phyloP scores from a whole-genome alignment of 2,113 vertebrate species.

The Grammomys surdaster region DNA sequence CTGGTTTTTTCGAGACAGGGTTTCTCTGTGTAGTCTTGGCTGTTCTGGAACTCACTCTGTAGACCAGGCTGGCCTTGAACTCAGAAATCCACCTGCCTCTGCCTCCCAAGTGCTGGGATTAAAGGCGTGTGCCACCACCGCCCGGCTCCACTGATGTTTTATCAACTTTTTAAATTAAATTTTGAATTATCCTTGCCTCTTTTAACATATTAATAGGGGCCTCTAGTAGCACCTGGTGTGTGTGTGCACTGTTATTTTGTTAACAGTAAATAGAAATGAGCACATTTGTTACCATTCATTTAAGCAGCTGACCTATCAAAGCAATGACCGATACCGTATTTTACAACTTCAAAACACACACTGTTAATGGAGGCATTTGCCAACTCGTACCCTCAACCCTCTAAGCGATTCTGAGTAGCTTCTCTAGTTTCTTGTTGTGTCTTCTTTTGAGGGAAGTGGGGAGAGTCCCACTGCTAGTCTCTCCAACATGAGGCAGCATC shows the following conservation, averaged over 20 bases:
- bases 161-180: background rate
- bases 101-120: too few species aligned
- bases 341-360: background rate
- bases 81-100: too few species aligned
- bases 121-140: too few species aligned
- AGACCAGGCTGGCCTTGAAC: too few species aligned
- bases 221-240: background rate
- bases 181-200: background rate
- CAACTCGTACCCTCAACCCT: background rate
- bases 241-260: background rate
- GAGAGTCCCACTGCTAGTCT: background rate
- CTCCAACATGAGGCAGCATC: background rate
- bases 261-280: background rate
- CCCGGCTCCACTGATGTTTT: too few species aligned
- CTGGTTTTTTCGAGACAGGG: too few species aligned
- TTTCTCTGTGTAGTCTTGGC: too few species aligned
- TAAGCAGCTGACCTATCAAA: background rate
- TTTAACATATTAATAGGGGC: background rate
- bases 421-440: background rate
- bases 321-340: background rate
- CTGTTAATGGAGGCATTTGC: background rate
- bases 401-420: background rate
- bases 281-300: background rate
- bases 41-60: too few species aligned
- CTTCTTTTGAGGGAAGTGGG: background rate